A percentile compares a stretch with the other conserved stretches of the same genome.
Conservation (phyloP, 2,113 vertebrate species). For the Acanthisitta chloris region DNA sequence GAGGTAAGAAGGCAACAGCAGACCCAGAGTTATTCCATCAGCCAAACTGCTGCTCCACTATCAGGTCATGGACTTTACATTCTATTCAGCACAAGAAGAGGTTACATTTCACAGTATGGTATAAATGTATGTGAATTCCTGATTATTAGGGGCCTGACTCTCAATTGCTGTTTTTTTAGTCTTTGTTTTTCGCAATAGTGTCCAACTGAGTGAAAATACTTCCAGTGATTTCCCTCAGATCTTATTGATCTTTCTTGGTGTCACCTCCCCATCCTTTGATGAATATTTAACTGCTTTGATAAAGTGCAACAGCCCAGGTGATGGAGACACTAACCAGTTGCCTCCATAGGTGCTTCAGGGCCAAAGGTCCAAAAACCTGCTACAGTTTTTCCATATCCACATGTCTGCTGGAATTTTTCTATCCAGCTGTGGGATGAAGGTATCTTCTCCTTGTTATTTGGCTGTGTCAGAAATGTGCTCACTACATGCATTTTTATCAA, state of each 20-base stretch:
- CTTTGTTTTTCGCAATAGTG: not conserved
- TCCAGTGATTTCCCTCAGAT: not conserved
- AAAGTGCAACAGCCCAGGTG: not conserved
- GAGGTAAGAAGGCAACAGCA: not conserved
- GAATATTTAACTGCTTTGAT: not conserved
- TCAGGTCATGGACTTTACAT: not conserved
- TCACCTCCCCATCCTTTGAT: not conserved
- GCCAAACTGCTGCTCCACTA: not conserved
- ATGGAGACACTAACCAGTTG: not conserved
- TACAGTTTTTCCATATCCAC: not conserved
- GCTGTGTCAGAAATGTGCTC: not conserved
- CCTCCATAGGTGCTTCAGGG: not conserved
- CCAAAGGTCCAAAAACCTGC: not conserved
- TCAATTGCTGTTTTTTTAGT: not conserved
- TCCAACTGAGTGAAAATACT: not conserved
- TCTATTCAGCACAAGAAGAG: not conserved
- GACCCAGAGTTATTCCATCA: not conserved
- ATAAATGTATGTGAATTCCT: not conserved
- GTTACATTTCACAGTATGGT: not conserved
- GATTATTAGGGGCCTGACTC: not conserved
- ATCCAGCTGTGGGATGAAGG: fast-evolving
- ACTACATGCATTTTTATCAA: not conserved
- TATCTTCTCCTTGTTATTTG: not conserved
- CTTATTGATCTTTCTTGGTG: not conserved
- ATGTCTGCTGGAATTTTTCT: not conserved